A percentile compares a stretch with the other conserved stretches of the same genome.
phyloP scores from a whole-genome alignment of 1,140 invertebrate species.

The Notospermus geniculatus region DNA sequence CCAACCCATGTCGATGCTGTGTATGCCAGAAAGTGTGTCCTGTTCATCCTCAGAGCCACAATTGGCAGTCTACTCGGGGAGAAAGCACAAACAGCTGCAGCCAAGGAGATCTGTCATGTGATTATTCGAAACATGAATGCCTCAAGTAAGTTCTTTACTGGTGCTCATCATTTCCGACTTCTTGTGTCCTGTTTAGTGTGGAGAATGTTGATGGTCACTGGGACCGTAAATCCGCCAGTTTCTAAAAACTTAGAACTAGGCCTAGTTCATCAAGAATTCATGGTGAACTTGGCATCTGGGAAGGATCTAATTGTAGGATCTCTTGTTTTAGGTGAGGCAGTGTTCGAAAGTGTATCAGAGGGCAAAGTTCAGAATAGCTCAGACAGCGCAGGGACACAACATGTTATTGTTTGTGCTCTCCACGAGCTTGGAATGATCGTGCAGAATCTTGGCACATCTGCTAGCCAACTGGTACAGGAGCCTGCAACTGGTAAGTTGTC shows the following conservation, averaged over 20 bases:
- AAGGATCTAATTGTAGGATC: constrained; percentile 3
- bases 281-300: constrained; percentile 13
- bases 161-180: too few relatives aligned
- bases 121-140: constrained; percentile 93
- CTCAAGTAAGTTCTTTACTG: constrained; percentile 67
- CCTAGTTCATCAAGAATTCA: too few relatives aligned
- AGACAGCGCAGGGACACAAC: constrained; percentile 69
- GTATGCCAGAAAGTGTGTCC: constrained; percentile 95
- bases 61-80: constrained; percentile 92
- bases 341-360: constrained; percentile 32
- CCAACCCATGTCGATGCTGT: constrained; percentile 96
- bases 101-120: constrained; percentile 89
- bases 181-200: too few relatives aligned
- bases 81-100: constrained; percentile 87
- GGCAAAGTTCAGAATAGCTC: constrained; percentile 30
- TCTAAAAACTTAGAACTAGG: too few relatives aligned
- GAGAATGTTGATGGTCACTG: too few relatives aligned
- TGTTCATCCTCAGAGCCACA: constrained; percentile 88
- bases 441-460: constrained; percentile 85
- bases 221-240: too few relatives aligned
- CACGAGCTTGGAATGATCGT: constrained; percentile 79
- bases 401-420: constrained; percentile 86
- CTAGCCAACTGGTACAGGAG: constrained; percentile 82
- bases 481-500: constrained; percentile 71
- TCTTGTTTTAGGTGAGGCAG: constrained; percentile 40